phyloP scores from a whole-genome alignment of 2,888 invertebrate genomes.

The Aethes cnicana region DNA sequence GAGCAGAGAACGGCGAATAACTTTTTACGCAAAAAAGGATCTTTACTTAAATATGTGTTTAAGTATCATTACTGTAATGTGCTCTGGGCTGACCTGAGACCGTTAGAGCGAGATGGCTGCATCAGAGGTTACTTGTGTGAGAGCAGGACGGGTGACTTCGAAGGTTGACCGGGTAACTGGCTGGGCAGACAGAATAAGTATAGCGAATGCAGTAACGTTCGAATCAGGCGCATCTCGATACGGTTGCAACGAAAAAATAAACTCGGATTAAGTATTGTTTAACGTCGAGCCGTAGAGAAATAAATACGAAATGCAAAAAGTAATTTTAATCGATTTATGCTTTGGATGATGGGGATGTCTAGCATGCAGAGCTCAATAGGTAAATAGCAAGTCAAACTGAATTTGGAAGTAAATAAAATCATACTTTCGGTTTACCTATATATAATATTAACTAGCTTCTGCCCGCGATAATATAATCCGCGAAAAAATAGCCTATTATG shows the following conservation, averaged over 20 bases:
- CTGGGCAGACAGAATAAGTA: constrained; percentile 76
- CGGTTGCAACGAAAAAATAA: constrained; percentile 47
- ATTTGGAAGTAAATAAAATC: too few relatives aligned
- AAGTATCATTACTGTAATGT: constrained; percentile 80
- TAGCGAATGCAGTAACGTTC: constrained; percentile 72
- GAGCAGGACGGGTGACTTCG: constrained; percentile 51
- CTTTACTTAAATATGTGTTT: constrained; percentile 81
- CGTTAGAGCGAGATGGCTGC: constrained; percentile 49
- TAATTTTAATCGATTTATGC: too few relatives aligned
- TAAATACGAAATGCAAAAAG: too few relatives aligned
- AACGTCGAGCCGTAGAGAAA: too few relatives aligned
- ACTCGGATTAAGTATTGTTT: constrained; percentile 40
- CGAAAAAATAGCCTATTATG: too few relatives aligned
- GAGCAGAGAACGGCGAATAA: constrained; percentile 49
- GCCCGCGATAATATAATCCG: too few relatives aligned
- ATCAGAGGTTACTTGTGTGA: constrained; percentile 37
- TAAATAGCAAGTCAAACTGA: too few relatives aligned
- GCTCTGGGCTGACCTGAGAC: constrained; percentile 71
- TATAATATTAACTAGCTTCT: too few relatives aligned
- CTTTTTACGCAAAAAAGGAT: constrained; percentile 71
- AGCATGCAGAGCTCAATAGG: too few relatives aligned
- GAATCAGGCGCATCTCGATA: constrained; percentile 59
- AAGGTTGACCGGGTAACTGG: constrained; percentile 80
- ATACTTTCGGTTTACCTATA: too few relatives aligned
- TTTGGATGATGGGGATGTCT: too few relatives aligned